phyloP scores from a whole-genome alignment of 2,113 vertebrate genomes.

The Zapornia atra region DNA sequence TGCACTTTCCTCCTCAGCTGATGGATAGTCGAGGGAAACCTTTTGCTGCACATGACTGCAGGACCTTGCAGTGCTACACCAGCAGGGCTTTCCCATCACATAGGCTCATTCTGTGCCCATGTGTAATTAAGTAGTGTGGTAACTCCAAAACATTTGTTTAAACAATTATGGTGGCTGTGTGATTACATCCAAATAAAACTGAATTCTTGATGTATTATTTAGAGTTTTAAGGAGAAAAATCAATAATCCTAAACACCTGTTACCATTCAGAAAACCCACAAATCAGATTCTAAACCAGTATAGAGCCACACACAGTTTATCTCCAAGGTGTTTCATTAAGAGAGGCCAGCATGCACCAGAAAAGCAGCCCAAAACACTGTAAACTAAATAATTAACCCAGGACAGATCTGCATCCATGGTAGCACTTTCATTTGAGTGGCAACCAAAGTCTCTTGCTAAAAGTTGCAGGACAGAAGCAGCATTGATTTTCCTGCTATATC shows the following conservation, averaged over 20 bases:
- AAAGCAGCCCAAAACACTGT: background rate
- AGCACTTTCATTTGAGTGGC: background rate
- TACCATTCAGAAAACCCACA: background rate
- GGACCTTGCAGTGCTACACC: background rate
- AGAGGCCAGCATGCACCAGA: background rate
- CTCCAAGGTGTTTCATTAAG: accelerated
- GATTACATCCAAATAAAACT: background rate
- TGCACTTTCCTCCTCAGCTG: background rate
- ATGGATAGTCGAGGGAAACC: background rate
- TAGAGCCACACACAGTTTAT: background rate
- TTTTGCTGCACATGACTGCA: background rate
- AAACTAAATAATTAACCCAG: background rate
- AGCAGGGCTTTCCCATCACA: background rate
- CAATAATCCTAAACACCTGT: background rate
- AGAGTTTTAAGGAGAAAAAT: background rate
- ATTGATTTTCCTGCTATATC: background rate
- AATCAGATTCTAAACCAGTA: background rate
- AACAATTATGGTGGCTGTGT: background rate
- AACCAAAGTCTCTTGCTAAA: background rate
- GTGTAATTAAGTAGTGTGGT: background rate
- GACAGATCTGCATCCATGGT: background rate
- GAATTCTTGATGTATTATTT: background rate
- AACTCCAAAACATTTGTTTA: background rate
- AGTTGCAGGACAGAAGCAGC: background rate
- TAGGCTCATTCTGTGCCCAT: background rate